phyloP scores from a whole-genome alignment of 1,140 invertebrate species.

The Heliconius eleuchia region DNA sequence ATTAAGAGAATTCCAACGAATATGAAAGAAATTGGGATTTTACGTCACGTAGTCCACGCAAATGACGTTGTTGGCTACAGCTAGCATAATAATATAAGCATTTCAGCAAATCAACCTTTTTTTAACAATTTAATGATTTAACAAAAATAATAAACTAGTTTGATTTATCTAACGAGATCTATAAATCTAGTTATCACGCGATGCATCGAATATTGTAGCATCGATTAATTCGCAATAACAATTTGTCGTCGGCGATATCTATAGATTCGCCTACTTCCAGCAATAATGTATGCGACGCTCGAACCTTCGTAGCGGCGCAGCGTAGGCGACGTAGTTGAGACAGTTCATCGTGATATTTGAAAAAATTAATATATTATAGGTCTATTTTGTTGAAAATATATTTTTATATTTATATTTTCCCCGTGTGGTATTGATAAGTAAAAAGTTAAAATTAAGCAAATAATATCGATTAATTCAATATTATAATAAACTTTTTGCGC shows the following conservation, averaged over 20 bases:
- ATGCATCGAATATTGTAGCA: constrained; percentile 51
- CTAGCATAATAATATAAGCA: too few species aligned
- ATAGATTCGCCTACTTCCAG: constrained; percentile 71
- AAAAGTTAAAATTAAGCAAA: too few species aligned
- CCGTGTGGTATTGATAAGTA: too few species aligned
- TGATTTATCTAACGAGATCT: background rate
- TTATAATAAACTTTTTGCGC: too few species aligned
- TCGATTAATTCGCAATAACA: constrained; percentile 74
- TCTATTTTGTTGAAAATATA: too few species aligned
- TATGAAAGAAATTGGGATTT: too few species aligned
- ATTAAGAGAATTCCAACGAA: too few species aligned
- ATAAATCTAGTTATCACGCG: constrained; percentile 40
- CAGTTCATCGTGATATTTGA: constrained; percentile 49
- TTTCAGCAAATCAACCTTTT: too few species aligned
- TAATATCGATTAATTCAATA: too few species aligned
- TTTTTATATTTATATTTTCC: background rate
- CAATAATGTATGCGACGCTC: constrained; percentile 69
- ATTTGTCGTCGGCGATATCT: constrained; percentile 74
- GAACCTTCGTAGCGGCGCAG: constrained; percentile 60
- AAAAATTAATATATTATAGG: background rate
- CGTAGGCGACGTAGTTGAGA: constrained; percentile 58
- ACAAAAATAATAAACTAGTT: background rate
- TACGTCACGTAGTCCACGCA: too few species aligned
- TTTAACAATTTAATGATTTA: too few species aligned
- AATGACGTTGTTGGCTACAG: too few species aligned